A percentile compares a stretch with the other conserved stretches of the same genome.
Evolutionary conservation across 2,888 invertebrate genomes (phyloP).

Genomic region (Psylliodes chrysocephalus): DNA sequence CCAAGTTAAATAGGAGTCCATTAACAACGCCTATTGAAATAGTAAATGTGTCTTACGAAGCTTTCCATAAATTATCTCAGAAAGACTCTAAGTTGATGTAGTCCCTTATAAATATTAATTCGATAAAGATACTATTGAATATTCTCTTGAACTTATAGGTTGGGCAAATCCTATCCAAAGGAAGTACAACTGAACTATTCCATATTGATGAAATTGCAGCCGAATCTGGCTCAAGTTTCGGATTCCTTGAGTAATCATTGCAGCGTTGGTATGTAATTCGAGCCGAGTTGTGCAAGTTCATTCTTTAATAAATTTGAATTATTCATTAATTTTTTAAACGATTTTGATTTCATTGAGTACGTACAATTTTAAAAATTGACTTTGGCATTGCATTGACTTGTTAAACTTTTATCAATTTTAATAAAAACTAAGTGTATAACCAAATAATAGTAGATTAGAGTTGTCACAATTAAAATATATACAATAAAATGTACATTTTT

Average conservation of each 20-base stretch:
- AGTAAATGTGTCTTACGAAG: constrained; percentile 6
- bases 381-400: too few relatives aligned
- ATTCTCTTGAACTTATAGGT: constrained; percentile 21
- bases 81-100: background rate
- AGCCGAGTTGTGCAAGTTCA: too few relatives aligned
- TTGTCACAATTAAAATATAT: too few relatives aligned
- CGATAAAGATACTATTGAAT: constrained; percentile 28
- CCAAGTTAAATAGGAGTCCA: background rate
- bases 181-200: constrained; percentile 16
- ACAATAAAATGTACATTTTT: too few relatives aligned
- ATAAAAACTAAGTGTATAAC: too few relatives aligned
- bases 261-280: too few relatives aligned
- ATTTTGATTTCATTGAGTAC: too few relatives aligned
- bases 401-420: too few relatives aligned
- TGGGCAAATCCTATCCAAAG: constrained; percentile 12
- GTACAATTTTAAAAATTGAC: too few relatives aligned
- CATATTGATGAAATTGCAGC: constrained; percentile 22
- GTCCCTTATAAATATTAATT: constrained; percentile 37
- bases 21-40: constrained; percentile 2
- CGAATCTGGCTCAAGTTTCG: background rate
- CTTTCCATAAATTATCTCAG: constrained; percentile 22
- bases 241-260: constrained; percentile 2
- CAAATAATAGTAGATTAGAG: too few relatives aligned
- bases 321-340: too few relatives aligned
- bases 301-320: too few relatives aligned